A percentile compares a stretch with the other conserved stretches of the same genome.
Evolutionary conservation across 2,888 invertebrate genomes (phyloP).

Genomic region (Galerucella calmariensis): DNA sequence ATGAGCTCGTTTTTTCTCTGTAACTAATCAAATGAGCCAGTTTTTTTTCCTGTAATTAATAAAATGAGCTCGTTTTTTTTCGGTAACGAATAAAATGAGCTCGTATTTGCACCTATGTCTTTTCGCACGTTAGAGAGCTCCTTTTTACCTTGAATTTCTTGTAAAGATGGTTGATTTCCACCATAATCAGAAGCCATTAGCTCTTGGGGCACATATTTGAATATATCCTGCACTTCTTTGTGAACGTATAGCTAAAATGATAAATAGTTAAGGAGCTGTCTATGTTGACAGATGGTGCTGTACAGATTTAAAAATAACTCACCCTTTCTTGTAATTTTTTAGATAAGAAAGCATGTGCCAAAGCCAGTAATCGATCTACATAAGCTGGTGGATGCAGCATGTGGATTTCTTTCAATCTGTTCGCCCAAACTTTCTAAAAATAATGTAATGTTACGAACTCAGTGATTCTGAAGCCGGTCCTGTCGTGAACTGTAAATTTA

Average conservation of each 20-base stretch:
- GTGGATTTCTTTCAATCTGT: conserved; percentile 12
- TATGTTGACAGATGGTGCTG: neutral
- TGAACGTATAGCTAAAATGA: neutral
- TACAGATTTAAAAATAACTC: neutral
- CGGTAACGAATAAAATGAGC: too few relatives aligned
- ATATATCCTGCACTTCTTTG: neutral
- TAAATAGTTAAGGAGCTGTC: neutral
- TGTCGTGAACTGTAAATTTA: too few relatives aligned
- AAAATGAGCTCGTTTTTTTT: too few relatives aligned
- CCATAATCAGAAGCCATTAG: conserved; percentile 21
- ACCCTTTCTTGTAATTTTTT: conserved; percentile 21
- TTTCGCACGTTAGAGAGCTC: too few relatives aligned
- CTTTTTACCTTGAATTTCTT: conserved; percentile 10
- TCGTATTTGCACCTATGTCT: too few relatives aligned
- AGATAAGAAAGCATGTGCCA: conserved; percentile 1
- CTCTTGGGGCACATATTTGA: conserved; percentile 11
- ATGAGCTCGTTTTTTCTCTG: too few relatives aligned
- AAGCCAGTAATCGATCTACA: neutral
- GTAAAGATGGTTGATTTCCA: conserved; percentile 17
- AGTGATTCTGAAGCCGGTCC: too few relatives aligned
- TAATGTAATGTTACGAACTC: neutral
- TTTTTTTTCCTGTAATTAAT: too few relatives aligned
- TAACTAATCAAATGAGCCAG: too few relatives aligned
- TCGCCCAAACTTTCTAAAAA: conserved; percentile 23
- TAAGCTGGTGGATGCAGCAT: neutral